Conservation (phyloP, 1,140 invertebrate genomes). For the Trichonephila clavipes region DNA sequence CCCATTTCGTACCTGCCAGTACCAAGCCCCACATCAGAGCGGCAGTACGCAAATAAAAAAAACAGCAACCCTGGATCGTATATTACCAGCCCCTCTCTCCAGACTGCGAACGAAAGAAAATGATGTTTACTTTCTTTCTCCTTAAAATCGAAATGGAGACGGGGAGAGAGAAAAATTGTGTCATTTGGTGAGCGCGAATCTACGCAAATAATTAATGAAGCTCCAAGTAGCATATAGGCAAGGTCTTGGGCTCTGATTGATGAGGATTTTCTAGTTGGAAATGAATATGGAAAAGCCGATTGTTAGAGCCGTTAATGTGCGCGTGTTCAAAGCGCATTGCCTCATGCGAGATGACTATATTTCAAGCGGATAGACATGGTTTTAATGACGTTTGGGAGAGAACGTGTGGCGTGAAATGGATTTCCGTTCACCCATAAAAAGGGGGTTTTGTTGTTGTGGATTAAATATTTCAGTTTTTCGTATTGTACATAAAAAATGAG, state of each 20-base stretch:
- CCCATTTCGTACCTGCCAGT: not conserved
- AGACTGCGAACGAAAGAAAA: not conserved
- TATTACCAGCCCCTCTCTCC: not conserved
- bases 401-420: not conserved
- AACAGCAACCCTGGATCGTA: not conserved
- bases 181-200: slow-evolving; percentile 6
- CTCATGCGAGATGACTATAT: not conserved
- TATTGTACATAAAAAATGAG: not conserved
- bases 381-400: slow-evolving; percentile 15
- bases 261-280: slow-evolving; percentile 26
- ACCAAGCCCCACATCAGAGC: not conserved
- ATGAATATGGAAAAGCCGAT: slow-evolving; percentile 22
- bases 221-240: not conserved
- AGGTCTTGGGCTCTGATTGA: slow-evolving; percentile 33
- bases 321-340: not conserved
- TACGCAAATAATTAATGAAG: slow-evolving; percentile 59
- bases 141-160: not conserved
- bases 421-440: not conserved
- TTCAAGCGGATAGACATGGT: not conserved
- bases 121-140: slow-evolving; percentile 9
- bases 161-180: not conserved
- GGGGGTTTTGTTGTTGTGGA: not conserved
- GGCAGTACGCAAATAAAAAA: not conserved
- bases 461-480: not conserved
- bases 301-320: not conserved